These are phyloP conservation scores for Tachina fera DNA, from an alignment of 2,888 invertebrate species.

Conservation along the genomic window DNA sequence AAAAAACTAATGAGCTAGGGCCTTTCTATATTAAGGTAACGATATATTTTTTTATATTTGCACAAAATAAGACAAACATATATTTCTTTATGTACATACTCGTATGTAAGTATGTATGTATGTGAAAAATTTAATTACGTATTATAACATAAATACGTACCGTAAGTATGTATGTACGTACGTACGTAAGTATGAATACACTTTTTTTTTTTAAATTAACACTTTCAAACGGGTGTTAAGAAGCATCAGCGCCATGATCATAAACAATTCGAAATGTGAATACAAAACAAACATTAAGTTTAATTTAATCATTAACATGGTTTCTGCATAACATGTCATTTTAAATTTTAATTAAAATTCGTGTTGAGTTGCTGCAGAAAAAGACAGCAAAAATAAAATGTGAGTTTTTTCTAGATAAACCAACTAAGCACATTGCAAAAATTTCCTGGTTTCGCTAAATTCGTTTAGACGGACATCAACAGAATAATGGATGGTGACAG, in stretches of 20 bases:
- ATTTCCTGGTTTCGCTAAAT: conserved; percentile 30
- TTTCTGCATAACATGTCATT: conserved; percentile 28
- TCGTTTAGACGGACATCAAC: background rate
- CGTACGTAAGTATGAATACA: background rate
- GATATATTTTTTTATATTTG: no score
- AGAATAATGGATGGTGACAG: conserved; percentile 2
- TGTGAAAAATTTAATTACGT: background rate
- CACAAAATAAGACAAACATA: no score
- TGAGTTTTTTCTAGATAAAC: background rate
- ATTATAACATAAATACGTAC: background rate
- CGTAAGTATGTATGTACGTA: background rate
- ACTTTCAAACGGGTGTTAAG: conserved; percentile 5
- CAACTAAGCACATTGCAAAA: background rate
- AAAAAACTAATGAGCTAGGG: no score
- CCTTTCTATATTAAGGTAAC: no score
- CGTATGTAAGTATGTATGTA: background rate
- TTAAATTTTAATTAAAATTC: conserved; percentile 45
- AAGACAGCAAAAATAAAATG: background rate
- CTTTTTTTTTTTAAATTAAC: conserved; percentile 10
- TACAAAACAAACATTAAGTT: conserved; percentile 11
- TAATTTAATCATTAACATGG: conserved; percentile 49
- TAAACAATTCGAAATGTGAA: conserved; percentile 3
- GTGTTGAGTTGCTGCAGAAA: background rate
- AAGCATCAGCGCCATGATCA: conserved; percentile 3
- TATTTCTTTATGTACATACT: no score